Evolutionary conservation across 2,888 invertebrate genomes (phyloP), one percentile per base, ranked within the genome.

Genomic region (Scrobipalpa costella): DNA sequence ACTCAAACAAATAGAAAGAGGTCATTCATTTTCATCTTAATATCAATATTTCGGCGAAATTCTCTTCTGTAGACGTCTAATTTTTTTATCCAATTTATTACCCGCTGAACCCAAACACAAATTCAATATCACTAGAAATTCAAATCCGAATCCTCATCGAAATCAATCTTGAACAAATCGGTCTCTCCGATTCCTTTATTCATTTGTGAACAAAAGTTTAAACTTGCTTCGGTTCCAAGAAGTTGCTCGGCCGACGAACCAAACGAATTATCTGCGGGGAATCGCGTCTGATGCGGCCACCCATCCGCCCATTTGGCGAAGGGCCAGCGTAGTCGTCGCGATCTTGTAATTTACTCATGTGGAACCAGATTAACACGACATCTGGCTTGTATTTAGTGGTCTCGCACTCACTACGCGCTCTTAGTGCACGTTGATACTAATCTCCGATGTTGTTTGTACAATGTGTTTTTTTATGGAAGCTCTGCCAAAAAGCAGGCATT

Each of bases 301-400:
- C 83, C 81, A 85, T 88, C 79, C 77, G 74, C 76, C 83, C 81
- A 85, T 88, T 87, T 89, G 89, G 88, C 83, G 61, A 59, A 44
- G 63, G 67, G 83, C 90, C 88, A 89, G 75, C 74, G 67, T 27
- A 27, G 27, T 74, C 75, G 76, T 62, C 63, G 74, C 81, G 82
- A 84, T 86, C 84, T 85, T 85, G 86, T 86, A 85, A 85, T 83
- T 84, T 80, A 83, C 85, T 81, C 84, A 76, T 78, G 83, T 77
- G 80, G 80, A 84, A 85, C 78, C 80, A 82, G 84, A 86, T 86
- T 84, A 86, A 83, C 82, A 83, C 79, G 81, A 80, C 83, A 85
- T 85, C 83, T 83, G 83, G 82, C 76, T 78, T 76, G 80, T 83
- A 82, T 84, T 85, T 82, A 84, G 78, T 76, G 72, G 76, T 75